Evolutionary conservation across 1,140 invertebrate species (phyloP).

Genomic region (Caenorhabditis latens): DNA sequence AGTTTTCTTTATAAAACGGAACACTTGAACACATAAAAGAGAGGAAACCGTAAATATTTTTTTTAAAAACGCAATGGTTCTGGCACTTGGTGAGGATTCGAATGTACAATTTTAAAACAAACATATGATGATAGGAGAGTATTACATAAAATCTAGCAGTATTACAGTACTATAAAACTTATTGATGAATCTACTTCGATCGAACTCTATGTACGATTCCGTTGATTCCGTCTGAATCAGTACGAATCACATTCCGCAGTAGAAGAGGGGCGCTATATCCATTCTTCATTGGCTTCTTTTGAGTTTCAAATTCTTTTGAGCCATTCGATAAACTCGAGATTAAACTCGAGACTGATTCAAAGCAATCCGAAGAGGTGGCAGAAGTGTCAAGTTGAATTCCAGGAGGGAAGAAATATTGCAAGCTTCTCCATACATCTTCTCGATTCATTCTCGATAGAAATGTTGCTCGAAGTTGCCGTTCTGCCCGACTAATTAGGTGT

Average conservation of each 20-base stretch:
- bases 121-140: neutral
- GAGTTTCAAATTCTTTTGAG: neutral
- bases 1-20: neutral
- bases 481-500: constrained; percentile 25
- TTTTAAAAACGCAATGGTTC: neutral
- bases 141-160: neutral
- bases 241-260: constrained; percentile 7
- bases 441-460: constrained; percentile 59
- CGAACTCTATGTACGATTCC: constrained; percentile 41
- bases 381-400: constrained; percentile 1
- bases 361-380: constrained; percentile 9
- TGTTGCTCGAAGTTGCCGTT: constrained; percentile 58
- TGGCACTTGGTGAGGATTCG: neutral
- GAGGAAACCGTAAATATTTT: neutral
- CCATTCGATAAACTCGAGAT: constrained; percentile 20
- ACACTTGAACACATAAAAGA: neutral
- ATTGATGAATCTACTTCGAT: constrained; percentile 2
- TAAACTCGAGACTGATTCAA: neutral
- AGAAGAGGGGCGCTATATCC: constrained; percentile 3
- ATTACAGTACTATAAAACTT: neutral
- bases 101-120: constrained; percentile 14
- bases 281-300: neutral
- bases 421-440: constrained; percentile 36
- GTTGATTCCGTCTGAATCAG: constrained; percentile 21
- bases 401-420: constrained; percentile 51